phyloP scores from a whole-genome alignment of 1,140 invertebrate species.

The Chrysomallon squamiferum region DNA sequence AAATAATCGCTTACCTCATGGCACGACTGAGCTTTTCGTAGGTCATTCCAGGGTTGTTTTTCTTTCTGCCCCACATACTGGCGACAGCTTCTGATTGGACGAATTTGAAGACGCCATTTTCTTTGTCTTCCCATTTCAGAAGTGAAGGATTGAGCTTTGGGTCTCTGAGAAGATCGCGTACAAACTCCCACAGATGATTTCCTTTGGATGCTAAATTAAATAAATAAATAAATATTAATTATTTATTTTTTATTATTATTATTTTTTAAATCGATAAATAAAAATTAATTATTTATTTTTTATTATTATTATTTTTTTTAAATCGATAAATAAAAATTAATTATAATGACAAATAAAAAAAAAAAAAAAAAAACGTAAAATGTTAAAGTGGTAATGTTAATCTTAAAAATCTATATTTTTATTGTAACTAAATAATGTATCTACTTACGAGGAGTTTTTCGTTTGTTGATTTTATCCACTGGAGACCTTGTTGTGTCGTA shows the following conservation, averaged over 20 bases:
- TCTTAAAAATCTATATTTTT: no score
- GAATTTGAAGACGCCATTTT: slow-evolving; percentile 83
- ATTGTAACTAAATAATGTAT: no score
- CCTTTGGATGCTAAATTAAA: slow-evolving; percentile 41
- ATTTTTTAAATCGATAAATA: no score
- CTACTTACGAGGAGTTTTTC: no score
- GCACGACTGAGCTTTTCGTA: slow-evolving; percentile 93
- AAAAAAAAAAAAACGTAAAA: no score
- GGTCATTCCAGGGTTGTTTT: slow-evolving; percentile 90
- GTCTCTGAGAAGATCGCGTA: slow-evolving; percentile 52
- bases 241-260: neutral
- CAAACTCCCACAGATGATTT: slow-evolving; percentile 60
- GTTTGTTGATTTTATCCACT: no score
- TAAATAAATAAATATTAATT: slow-evolving; percentile 9
- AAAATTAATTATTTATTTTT: no score
- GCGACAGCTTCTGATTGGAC: slow-evolving; percentile 90
- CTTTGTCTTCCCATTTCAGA: slow-evolving; percentile 86
- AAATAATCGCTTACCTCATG: slow-evolving; percentile 82
- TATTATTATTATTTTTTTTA: no score
- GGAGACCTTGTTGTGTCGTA: no score
- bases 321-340: no score
- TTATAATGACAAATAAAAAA: no score
- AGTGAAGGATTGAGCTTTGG: slow-evolving; percentile 44
- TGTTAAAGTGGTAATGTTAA: no score
- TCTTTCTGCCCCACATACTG: slow-evolving; percentile 83